Percentiles rank a stretch among this genome's conserved stretches.
Conservation (phyloP, 2,888 invertebrate species). For the Oligia latruncula region DNA sequence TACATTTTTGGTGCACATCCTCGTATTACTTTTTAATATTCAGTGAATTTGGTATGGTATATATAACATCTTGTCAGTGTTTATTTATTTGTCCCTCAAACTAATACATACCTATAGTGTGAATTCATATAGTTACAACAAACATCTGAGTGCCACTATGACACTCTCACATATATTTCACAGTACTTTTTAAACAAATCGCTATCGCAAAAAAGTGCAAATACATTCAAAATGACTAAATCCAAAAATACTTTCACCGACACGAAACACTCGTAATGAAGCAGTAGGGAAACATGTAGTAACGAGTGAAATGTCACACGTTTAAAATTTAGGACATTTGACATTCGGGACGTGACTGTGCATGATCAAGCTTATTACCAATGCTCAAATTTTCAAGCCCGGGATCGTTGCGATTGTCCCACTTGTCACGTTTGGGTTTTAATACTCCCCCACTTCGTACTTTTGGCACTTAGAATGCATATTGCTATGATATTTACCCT, state of each 20-base stretch:
- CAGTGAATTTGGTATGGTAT: neutral
- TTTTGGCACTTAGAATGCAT: slow-evolving; percentile 72
- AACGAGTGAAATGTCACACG: slow-evolving; percentile 77
- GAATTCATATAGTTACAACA: neutral
- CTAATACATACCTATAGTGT: neutral
- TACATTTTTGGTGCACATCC: neutral
- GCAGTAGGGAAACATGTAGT: slow-evolving; percentile 69
- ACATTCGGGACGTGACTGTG: slow-evolving; percentile 82
- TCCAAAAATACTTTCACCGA: slow-evolving; percentile 22
- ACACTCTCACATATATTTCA: neutral
- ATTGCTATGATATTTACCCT: slow-evolving; percentile 63
- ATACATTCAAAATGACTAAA: slow-evolving; percentile 6
- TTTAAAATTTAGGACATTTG: slow-evolving; percentile 84
- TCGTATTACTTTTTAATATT: neutral
- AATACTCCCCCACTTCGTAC: slow-evolving; percentile 73
- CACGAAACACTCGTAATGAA: slow-evolving; percentile 53
- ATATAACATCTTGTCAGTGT: neutral
- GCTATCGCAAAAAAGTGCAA: slow-evolving; percentile 12
- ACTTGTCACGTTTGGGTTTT: slow-evolving; percentile 85
- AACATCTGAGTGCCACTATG: neutral
- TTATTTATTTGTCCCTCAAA: neutral
- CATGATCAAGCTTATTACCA: slow-evolving; percentile 88
- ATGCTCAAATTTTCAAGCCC: slow-evolving; percentile 81
- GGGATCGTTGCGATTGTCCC: slow-evolving; percentile 73
- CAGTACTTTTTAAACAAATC: slow-evolving; percentile 1